phyloP scores from a whole-genome alignment of 2,113 vertebrate species.

The Tetraodon nigroviridis region DNA sequence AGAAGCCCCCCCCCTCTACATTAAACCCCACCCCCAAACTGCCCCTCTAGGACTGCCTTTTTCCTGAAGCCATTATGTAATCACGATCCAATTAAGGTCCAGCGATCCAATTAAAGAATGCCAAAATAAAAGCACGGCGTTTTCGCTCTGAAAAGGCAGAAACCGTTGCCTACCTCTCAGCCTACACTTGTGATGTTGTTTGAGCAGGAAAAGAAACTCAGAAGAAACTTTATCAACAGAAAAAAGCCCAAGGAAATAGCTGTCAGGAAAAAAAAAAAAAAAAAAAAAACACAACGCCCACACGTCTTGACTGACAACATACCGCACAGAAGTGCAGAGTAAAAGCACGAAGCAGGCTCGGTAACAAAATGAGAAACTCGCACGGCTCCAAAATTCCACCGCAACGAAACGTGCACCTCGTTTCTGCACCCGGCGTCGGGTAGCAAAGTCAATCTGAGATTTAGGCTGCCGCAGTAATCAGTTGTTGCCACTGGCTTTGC shows the following conservation, averaged over 20 bases:
- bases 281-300: conserved; percentile 8
- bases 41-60: conserved; percentile 11
- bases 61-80: conserved; percentile 25
- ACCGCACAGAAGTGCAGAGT: conserved; percentile 17
- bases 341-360: conserved; percentile 17
- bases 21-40: conserved; percentile 12
- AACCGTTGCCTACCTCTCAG: conserved; percentile 17
- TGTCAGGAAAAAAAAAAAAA: conserved; percentile 26
- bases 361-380: conserved; percentile 14
- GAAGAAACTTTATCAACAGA: conserved; percentile 30
- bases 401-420: conserved; percentile 13
- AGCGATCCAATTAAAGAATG: neutral
- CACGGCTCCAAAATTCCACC: conserved; percentile 15
- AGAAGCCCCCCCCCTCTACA: conserved; percentile 49
- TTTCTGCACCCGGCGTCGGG: conserved; percentile 16
- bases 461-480: conserved; percentile 24
- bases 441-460: conserved; percentile 33
- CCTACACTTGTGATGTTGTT: conserved; percentile 22
- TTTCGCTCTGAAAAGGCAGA: neutral
- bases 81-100: conserved; percentile 13
- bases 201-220: conserved; percentile 24
- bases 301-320: conserved; percentile 32
- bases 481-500: conserved; percentile 34
- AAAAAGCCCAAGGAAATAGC: conserved; percentile 33
- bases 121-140: conserved; percentile 1